These are phyloP conservation scores for Copsychus sechellarum DNA, from an alignment of 2,113 vertebrate species.

Conservation along the genomic window DNA sequence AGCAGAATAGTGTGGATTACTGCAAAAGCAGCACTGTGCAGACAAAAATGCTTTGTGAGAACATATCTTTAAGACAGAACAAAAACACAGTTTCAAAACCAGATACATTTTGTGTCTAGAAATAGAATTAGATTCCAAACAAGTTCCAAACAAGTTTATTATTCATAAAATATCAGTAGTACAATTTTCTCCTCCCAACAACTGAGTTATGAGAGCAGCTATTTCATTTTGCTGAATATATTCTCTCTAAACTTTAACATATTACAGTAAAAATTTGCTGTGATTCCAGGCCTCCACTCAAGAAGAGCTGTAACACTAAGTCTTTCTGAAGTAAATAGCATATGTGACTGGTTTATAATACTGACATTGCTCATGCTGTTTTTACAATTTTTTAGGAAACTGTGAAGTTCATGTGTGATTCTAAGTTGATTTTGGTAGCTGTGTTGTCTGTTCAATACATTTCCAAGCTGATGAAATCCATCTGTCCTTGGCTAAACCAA, in stretches of 20 bases:
- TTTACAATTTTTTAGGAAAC: background rate
- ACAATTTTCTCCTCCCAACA: background rate
- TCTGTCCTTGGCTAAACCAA: background rate
- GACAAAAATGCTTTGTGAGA: background rate
- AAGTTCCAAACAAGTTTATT: background rate
- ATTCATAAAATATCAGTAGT: background rate
- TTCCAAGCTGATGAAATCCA: background rate
- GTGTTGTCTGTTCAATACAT: background rate
- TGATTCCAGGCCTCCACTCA: background rate
- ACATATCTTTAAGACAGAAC: background rate
- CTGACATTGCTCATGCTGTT: background rate
- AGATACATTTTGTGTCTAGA: background rate
- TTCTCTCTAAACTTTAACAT: background rate
- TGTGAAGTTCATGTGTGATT: fast-evolving
- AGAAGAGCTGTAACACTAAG: background rate
- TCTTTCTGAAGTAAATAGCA: background rate
- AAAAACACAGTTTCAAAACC: background rate
- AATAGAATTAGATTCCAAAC: background rate
- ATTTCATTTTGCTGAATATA: background rate
- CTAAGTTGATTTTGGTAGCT: background rate
- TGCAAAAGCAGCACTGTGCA: background rate
- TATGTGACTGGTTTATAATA: background rate
- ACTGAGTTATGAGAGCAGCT: background rate
- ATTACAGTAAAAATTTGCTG: background rate
- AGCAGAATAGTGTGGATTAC: background rate